A percentile compares a stretch with the other conserved stretches of the same genome.
Evolutionary conservation across 2,888 invertebrate species (phyloP).

Genomic region (Dasypolia templi): DNA sequence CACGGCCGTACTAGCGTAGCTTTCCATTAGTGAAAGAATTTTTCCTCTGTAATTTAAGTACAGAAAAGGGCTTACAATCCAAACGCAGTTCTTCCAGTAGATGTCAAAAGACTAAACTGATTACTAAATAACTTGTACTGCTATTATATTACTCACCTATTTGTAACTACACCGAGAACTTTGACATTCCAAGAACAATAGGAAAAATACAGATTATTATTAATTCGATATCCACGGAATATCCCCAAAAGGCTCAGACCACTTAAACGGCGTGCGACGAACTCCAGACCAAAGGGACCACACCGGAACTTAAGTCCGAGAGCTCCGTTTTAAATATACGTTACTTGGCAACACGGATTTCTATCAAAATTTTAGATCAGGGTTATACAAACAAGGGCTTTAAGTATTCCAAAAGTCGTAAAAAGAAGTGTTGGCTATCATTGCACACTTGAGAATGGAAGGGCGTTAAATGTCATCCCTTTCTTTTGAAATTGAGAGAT

Average conservation of each 20-base stretch:
- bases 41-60: no score
- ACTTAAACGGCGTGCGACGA: slow-evolving; percentile 16
- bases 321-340: slow-evolving; percentile 9
- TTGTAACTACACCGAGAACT: no score
- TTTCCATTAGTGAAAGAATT: no score
- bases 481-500: slow-evolving; percentile 6
- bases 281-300: slow-evolving; percentile 12
- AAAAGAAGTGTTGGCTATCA: slow-evolving; percentile 10
- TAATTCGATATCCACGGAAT: not conserved
- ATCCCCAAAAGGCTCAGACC: not conserved
- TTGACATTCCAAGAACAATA: no score
- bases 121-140: not conserved
- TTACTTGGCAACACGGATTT: not conserved
- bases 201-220: no score
- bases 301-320: not conserved
- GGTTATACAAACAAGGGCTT: not conserved
- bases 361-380: not conserved
- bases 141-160: not conserved
- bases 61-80: no score
- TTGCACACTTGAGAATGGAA: slow-evolving; percentile 3
- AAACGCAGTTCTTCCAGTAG: no score
- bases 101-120: no score
- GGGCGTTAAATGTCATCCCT: not conserved
- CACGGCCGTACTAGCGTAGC: no score
- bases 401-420: slow-evolving; percentile 11